Base-by-base conservation (phyloP, 92 coral and sea anemone genomes). In the Virgularia gustaviana region DNA sequence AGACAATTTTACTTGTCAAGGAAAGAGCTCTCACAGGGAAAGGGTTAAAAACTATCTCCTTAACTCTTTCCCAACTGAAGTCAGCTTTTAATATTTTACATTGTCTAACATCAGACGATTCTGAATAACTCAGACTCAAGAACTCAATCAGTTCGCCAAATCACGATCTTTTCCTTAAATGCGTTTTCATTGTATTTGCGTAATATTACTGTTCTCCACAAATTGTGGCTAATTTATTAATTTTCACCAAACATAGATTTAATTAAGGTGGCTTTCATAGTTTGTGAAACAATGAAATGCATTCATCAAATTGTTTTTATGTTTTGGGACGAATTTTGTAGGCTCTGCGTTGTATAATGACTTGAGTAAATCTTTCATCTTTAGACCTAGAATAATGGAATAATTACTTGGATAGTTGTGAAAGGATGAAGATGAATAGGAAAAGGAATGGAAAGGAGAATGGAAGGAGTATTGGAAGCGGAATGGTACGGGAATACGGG, bases 221-320 rank as follows among this genome's bases (percentile, higher is more conserved):
- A 13, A 16, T 43, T 43, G n/a, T 1, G 13, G 1, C 1, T 0
- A 11, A 16, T 13, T 13, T 9, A 11, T 22, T 53, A 16, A 53
- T 2, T 16, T 1, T 2, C 16, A 2, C 24, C 16, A 53, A 16
- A 10, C 1, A 25, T 24, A 1, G 36, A 57, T 81, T 24, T 1
- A 65, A 36, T n/a, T 52, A 63, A 71, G 82, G 71, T 61, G 7
- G 35, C 78, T 59, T 52, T 83, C 78, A 34, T 87, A 87, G 62
- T 87, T 87, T 72, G 85, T 70, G 64, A 75, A 87, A 70, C 91
- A 87, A 36, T 79, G 78, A 79, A 87, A 83, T 31, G 71, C 82
- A 44, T 87, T 83, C 39, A 79, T 78, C 62, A 87, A 77, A 70
- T 87, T 87, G 38, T 81, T 83, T 13, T 79, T 58, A 65, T 87